Evolutionary conservation across 2,113 vertebrate genomes (phyloP), one percentile per base, ranked within the genome.

Genomic region (Candoia aspera): DNA sequence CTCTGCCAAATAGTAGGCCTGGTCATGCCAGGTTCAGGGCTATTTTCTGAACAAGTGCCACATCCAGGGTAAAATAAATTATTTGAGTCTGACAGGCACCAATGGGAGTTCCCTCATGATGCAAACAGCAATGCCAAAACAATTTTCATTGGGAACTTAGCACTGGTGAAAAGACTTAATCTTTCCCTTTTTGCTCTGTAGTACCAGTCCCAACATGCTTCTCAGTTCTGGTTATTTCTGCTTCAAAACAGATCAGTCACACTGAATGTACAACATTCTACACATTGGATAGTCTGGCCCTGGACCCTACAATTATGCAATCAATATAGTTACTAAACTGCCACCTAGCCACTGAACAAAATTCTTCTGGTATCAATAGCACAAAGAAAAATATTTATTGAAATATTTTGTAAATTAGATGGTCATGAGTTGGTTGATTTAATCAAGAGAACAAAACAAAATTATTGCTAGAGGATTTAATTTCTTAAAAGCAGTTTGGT

Each of bases 321-420:
- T 88, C 5, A 62, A 64, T 87, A 12, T 53, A 15, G 46, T 46
- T 64, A 88, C 59, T 46, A 88, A 62, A 42, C 29, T 60, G 11
- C 42, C 42, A 26, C 42, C 9, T 53, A 2, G 26, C 15, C 6
- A 64, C n/a, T 88, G 59, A 88, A 8, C 11, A 42, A 88, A 46
- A 15, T 46, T 62, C 24, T 42, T 64, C 42, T 64, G 59, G 13
- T 9, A 88, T 64, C 24, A 64, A 15, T 64, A 6, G 8, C 15
- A 4, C 5, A 54, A 86, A 55, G n/a, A 55, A 33, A n/a, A 55
- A 19, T 86, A 13, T 3, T 53, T 64, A 64, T 53, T 64, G 42
- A 46, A 88, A 88, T 83, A 24, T 83, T 49, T 37, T 90, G 53
- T 59, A 90, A 90, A 90, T 84, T 24, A 53, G 64, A 46, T n/a